A percentile compares a stretch with the other conserved stretches of the same genome.
Conservation (phyloP, 2,113 vertebrate species). For the Sorex fumeus region DNA sequence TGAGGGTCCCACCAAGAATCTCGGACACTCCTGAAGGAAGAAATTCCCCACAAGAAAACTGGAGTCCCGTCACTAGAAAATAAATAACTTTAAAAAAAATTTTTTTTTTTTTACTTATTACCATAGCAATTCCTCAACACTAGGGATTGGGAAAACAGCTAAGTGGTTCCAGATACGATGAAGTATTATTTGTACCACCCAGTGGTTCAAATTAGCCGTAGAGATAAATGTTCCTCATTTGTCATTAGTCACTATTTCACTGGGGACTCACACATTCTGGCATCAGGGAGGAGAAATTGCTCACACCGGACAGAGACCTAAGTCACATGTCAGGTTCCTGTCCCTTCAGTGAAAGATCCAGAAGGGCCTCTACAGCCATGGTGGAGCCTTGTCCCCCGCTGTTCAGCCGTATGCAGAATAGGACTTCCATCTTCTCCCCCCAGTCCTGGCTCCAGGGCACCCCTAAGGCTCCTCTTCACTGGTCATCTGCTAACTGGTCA, state of each 20-base stretch:
- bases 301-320: neutral
- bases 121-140: neutral
- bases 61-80: neutral
- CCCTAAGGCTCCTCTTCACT: neutral
- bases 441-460: neutral
- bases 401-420: neutral
- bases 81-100: too few species aligned
- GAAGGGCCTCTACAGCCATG: neutral
- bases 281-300: slow-evolving; percentile 14
- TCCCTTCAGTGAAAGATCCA: neutral
- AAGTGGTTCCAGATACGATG: neutral
- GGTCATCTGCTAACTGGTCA: neutral
- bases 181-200: neutral
- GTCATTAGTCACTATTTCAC: neutral
- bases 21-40: neutral
- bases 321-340: neutral
- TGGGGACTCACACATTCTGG: neutral
- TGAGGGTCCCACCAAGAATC: neutral
- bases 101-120: too few species aligned
- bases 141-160: neutral
- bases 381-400: neutral
- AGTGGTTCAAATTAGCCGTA: neutral
- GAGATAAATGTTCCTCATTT: neutral
- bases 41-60: neutral
- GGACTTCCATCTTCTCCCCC: neutral